phyloP scores from a whole-genome alignment of 2,113 vertebrate genomes.

The Bos javanicus region DNA sequence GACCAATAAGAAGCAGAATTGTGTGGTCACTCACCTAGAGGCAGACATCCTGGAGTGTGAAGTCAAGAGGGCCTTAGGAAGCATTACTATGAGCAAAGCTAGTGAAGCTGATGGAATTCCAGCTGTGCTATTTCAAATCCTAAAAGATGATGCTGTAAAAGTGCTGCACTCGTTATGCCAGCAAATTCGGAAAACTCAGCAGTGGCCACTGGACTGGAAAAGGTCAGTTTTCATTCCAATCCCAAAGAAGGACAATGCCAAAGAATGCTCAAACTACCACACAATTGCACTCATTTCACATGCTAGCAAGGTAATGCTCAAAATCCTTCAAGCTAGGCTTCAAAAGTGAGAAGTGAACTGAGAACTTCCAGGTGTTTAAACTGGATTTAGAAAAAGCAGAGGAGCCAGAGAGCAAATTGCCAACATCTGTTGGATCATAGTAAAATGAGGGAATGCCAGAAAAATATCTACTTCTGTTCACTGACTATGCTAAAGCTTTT shows the following conservation, averaged over 20 bases:
- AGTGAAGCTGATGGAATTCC: not conserved
- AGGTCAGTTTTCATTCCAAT: not conserved
- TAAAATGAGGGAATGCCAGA: not conserved
- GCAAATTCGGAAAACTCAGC: not conserved
- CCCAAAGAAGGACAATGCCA: not conserved
- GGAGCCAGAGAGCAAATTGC: not conserved
- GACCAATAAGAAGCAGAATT: not conserved
- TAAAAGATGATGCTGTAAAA: not conserved
- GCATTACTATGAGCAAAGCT: not conserved
- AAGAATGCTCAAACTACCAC: not conserved
- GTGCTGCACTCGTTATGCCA: not conserved
- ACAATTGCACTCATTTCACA: not conserved
- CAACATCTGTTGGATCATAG: accelerated
- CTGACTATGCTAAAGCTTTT: not conserved
- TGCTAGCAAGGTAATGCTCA: not conserved
- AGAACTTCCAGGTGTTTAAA: not conserved
- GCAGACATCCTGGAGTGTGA: not conserved
- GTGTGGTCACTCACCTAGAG: not conserved
- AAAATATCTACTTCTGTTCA: not conserved
- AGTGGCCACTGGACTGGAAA: not conserved
- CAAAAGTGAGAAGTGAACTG: not conserved
- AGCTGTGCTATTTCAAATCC: not conserved
- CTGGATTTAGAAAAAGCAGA: not conserved
- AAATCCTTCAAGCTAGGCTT: not conserved
- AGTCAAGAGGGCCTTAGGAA: not conserved